These are phyloP conservation scores for Labrus mixtus DNA, from an alignment of 2,113 vertebrate genomes.

Conservation along the genomic window DNA sequence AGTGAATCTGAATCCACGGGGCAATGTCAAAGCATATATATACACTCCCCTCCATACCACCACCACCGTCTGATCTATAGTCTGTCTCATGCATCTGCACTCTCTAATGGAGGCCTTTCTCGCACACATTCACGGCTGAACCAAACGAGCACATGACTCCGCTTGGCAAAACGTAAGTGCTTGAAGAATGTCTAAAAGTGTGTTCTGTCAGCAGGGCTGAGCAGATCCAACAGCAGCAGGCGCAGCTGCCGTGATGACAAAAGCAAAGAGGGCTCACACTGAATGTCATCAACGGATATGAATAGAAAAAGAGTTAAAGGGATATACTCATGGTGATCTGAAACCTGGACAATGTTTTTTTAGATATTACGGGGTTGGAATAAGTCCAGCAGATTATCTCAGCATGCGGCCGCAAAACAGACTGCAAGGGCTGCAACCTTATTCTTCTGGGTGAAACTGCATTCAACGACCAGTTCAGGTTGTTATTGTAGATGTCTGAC, in stretches of 20 bases:
- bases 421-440: too few species aligned
- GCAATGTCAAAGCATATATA: conserved; percentile 45
- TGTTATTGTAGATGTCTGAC: too few species aligned
- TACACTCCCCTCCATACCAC: conserved; percentile 26
- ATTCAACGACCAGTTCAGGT: too few species aligned
- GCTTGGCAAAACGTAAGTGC: conserved; percentile 62
- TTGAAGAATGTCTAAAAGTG: conserved; percentile 68
- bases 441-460: too few species aligned
- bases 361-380: too few species aligned
- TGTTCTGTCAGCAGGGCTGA: conserved; percentile 29
- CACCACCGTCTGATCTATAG: conserved; percentile 21
- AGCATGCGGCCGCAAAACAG: too few species aligned
- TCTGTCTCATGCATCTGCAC: conserved; percentile 30
- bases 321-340: background rate
- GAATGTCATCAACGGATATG: background rate
- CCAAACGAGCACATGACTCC: conserved; percentile 62
- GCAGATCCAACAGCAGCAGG: background rate
- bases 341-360: background rate
- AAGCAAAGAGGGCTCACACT: conserved; percentile 10
- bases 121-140: conserved; percentile 55
- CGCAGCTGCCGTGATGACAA: conserved; percentile 43
- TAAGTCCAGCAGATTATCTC: too few species aligned
- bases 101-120: conserved; percentile 61
- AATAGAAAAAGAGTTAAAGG: conserved; percentile 6
- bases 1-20: conserved; percentile 40